Evolutionary conservation across 2,113 vertebrate genomes (phyloP).

Genomic region (Neolamprologus falcicula): DNA sequence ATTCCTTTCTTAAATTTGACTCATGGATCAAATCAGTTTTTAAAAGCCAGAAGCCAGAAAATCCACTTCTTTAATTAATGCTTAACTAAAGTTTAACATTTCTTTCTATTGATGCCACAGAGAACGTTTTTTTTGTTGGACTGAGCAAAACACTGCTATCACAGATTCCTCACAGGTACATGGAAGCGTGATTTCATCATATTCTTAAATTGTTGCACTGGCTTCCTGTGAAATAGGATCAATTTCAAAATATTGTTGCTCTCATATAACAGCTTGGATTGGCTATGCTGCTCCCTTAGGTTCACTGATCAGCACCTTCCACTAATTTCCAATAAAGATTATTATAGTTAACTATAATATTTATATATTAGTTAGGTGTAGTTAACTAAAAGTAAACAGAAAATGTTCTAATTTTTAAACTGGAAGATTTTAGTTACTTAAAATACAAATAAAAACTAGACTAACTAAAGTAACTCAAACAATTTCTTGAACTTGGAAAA

Average conservation of each 20-base stretch:
- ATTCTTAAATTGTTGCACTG: not conserved
- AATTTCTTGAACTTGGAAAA: not conserved
- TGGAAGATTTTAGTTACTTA: not conserved
- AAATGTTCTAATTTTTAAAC: not conserved
- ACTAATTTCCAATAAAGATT: not conserved
- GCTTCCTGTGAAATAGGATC: not conserved
- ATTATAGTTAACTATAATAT: not conserved
- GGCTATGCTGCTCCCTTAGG: not conserved
- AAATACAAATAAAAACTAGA: not conserved
- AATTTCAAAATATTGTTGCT: not conserved
- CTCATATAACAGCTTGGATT: not conserved
- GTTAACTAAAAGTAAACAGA: not conserved
- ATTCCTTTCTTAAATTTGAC: not conserved
- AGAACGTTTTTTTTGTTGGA: fast-evolving
- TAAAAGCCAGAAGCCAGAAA: not conserved
- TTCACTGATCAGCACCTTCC: not conserved
- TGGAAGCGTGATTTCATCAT: not conserved
- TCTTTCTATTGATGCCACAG: not conserved
- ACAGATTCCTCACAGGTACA: not conserved
- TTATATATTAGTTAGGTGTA: not conserved
- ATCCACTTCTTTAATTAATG: not conserved
- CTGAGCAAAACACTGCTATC: not conserved
- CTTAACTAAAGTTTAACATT: not conserved
- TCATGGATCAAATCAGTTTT: not conserved
- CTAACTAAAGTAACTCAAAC: not conserved